Evolutionary conservation across 2,113 vertebrate species (phyloP).

Genomic region (Aptenodytes forsteri): DNA sequence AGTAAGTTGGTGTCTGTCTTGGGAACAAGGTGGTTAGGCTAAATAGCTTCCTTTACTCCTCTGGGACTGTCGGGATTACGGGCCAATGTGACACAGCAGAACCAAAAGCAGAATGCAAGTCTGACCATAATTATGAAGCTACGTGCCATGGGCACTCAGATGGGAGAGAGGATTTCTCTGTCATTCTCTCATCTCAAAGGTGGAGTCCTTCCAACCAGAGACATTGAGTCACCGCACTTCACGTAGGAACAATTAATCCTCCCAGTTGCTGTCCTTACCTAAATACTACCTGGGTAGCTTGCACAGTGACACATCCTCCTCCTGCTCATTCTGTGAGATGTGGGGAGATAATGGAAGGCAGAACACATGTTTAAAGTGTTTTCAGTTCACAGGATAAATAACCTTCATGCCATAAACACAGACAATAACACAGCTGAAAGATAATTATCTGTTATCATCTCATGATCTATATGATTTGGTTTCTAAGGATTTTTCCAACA

Average conservation of each 20-base stretch:
- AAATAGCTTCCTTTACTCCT: neutral
- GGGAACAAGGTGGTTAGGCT: neutral
- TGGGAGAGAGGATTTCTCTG: neutral
- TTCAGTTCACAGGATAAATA: neutral
- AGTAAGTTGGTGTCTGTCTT: neutral
- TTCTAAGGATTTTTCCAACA: neutral
- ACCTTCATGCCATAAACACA: neutral
- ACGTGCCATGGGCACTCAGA: neutral
- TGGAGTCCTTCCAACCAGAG: neutral
- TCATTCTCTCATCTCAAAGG: neutral
- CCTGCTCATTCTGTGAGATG: neutral
- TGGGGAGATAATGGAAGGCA: neutral
- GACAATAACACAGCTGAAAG: neutral
- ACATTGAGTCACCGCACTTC: neutral
- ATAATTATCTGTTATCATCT: neutral
- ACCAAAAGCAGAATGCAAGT: neutral
- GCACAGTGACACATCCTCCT: neutral
- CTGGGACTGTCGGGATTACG: fast-evolving
- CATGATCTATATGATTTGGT: neutral
- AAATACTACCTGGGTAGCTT: neutral
- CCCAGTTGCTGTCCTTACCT: neutral
- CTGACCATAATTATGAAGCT: neutral
- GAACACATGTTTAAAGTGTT: neutral
- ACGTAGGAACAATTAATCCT: neutral
- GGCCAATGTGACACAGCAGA: neutral